A percentile compares a stretch with the other conserved stretches of the same genome.
Evolutionary conservation across 2,888 invertebrate genomes (phyloP).

Genomic region (Apotomis turbidana): DNA sequence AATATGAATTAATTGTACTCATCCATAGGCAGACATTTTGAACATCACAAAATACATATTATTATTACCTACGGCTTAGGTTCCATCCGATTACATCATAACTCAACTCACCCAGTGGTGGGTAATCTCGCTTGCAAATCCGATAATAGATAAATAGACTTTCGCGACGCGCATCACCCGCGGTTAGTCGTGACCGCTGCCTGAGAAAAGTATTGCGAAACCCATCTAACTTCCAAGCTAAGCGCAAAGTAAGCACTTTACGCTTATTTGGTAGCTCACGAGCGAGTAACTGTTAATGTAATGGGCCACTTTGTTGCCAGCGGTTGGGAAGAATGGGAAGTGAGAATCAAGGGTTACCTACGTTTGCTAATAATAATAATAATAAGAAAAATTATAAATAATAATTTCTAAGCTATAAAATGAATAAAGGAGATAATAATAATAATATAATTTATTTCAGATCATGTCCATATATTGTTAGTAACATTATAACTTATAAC

Average conservation of each 20-base stretch:
- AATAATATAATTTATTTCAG: no score
- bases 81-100: no score
- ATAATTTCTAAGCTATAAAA: no score
- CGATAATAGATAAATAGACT: slow-evolving; percentile 19
- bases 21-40: no score
- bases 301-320: slow-evolving; percentile 55
- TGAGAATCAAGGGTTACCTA: slow-evolving; percentile 28
- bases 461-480: no score
- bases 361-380: slow-evolving; percentile 34
- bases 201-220: slow-evolving; percentile 70
- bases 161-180: slow-evolving; percentile 40
- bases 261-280: slow-evolving; percentile 75
- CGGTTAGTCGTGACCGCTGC: slow-evolving; percentile 63
- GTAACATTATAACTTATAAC: no score
- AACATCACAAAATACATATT: no score
- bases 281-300: slow-evolving; percentile 72
- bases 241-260: slow-evolving; percentile 53
- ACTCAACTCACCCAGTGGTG: neutral
- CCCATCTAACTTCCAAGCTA: slow-evolving; percentile 22
- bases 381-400: no score
- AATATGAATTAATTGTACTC: no score
- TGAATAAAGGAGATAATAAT: no score
- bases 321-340: slow-evolving; percentile 32
- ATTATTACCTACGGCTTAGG: neutral
- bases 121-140: slow-evolving; percentile 32